Percentiles rank a stretch among this genome's conserved stretches.
Evolutionary conservation across 2,888 invertebrate species (phyloP).

Genomic region (Merodon equestris): DNA sequence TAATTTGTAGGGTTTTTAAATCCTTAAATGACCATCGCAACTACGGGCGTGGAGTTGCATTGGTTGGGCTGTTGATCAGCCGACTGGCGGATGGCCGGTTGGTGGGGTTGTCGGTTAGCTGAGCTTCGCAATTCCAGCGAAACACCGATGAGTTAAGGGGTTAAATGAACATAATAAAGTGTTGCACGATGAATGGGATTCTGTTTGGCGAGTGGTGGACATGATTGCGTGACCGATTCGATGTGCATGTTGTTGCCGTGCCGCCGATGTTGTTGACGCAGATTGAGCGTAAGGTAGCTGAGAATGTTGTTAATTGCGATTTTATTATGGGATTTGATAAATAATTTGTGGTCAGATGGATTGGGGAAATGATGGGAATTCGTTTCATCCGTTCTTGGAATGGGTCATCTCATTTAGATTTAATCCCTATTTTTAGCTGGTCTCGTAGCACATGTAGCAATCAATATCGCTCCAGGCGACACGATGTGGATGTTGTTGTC

Average conservation of each 20-base stretch:
- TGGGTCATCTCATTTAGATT: no score
- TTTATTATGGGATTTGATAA: constrained; percentile 27
- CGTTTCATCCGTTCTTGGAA: no score
- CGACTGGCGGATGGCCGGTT: constrained; percentile 3
- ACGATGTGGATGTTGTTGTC: no score
- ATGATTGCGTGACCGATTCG: not conserved
- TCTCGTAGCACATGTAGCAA: no score
- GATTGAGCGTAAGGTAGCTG: constrained; percentile 14
- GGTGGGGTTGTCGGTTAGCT: constrained; percentile 10
- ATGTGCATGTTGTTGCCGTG: not conserved
- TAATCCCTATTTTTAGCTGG: no score
- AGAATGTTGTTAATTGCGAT: constrained; percentile 32
- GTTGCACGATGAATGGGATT: constrained; percentile 9
- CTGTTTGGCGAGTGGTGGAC: constrained; percentile 1
- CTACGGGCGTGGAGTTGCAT: no score
- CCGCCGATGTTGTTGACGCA: not conserved
- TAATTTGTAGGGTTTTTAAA: constrained; percentile 6
- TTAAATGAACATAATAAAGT: not conserved
- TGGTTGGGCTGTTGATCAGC: no score
- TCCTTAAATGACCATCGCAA: constrained; percentile 38
- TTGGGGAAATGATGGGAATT: no score
- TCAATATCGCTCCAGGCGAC: no score
- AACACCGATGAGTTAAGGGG: not conserved
- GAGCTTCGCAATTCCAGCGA: constrained; percentile 15
- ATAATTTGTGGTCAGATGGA: no score